A percentile compares a stretch with the other conserved stretches of the same genome.
Evolutionary conservation across 2,888 invertebrate genomes (phyloP).

Genomic region (Argyra leucocephala): DNA sequence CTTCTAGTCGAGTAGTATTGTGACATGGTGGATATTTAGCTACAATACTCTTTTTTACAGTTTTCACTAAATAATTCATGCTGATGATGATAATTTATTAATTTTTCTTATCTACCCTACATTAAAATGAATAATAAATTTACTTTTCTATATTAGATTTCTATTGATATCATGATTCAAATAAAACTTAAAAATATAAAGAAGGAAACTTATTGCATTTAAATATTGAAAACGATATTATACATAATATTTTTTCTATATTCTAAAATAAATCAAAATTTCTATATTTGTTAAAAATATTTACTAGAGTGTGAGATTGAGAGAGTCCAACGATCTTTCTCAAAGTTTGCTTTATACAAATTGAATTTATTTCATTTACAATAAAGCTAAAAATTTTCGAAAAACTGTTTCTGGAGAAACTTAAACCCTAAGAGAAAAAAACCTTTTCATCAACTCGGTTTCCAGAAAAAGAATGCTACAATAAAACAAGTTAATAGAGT

Average conservation of each 20-base stretch:
- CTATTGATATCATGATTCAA: neutral
- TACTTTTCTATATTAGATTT: too few species aligned
- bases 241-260: too few species aligned
- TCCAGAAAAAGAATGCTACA: too few species aligned
- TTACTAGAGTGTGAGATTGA: too few species aligned
- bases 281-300: neutral
- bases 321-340: too few species aligned
- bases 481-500: too few species aligned
- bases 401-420: too few species aligned
- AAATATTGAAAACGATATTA: neutral
- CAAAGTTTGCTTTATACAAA: too few species aligned
- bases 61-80: slow-evolving; percentile 43
- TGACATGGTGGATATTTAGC: slow-evolving; percentile 73
- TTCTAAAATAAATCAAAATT: neutral
- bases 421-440: too few species aligned
- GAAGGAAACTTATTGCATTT: neutral
- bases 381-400: too few species aligned
- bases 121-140: neutral
- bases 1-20: slow-evolving; percentile 59
- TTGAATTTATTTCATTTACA: too few species aligned
- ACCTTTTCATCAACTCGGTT: too few species aligned
- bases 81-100: neutral
- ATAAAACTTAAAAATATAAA: neutral
- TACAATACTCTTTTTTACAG: slow-evolving; percentile 56
- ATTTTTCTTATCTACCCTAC: neutral